phyloP scores from a whole-genome alignment of 2,888 invertebrate genomes.

The Ametastegia equiseti region DNA sequence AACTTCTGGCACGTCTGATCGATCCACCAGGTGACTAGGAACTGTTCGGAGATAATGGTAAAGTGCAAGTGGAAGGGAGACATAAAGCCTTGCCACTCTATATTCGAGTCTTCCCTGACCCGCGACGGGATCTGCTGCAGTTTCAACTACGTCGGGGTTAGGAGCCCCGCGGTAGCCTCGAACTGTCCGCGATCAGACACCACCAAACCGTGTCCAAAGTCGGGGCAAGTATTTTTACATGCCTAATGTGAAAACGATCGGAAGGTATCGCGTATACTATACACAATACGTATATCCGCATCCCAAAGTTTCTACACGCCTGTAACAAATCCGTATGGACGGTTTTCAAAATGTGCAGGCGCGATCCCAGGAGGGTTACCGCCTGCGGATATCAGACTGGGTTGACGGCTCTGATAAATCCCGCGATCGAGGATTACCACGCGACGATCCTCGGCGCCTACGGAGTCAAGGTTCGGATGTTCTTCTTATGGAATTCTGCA shows the following conservation, averaged over 20 bases:
- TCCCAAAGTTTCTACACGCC: too few relatives aligned
- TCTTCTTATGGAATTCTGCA: too few relatives aligned
- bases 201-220: background rate
- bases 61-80: constrained; percentile 81
- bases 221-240: background rate
- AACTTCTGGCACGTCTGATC: too few relatives aligned
- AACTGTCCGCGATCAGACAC: background rate
- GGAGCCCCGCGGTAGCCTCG: background rate
- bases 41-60: constrained; percentile 77
- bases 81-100: constrained; percentile 76
- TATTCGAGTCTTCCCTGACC: constrained; percentile 77
- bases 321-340: background rate
- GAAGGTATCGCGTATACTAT: too few relatives aligned
- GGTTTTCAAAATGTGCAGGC: background rate
- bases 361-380: constrained; percentile 80
- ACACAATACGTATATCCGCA: too few relatives aligned
- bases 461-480: constrained; percentile 82
- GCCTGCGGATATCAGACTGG: constrained; percentile 85
- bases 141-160: constrained; percentile 79
- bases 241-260: too few relatives aligned
- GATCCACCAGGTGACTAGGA: constrained; percentile 78
- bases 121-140: constrained; percentile 81
- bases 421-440: constrained; percentile 80
- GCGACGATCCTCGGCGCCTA: constrained; percentile 80
- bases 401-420: constrained; percentile 80